phyloP scores from a whole-genome alignment of 2,888 invertebrate species.

The Lypha dubia region DNA sequence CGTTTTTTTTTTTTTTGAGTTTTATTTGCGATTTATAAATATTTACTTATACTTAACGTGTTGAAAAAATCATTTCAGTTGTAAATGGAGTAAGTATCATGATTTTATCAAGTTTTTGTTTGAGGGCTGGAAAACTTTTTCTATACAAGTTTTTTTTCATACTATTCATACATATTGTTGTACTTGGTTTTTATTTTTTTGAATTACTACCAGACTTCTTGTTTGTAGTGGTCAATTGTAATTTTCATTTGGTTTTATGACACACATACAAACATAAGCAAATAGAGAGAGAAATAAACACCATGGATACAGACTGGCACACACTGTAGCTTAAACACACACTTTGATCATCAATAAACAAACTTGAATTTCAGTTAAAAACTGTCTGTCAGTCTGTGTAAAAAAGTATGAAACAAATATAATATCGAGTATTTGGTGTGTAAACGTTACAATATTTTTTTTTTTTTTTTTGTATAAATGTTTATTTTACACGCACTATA shows the following conservation, averaged over 20 bases:
- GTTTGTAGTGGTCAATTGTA: constrained; percentile 67
- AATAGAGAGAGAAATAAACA: neutral
- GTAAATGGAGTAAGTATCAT: constrained; percentile 60
- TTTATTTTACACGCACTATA: constrained; percentile 58
- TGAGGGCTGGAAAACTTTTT: constrained; percentile 32
- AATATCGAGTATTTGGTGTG: constrained; percentile 41
- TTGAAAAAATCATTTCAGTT: constrained; percentile 62
- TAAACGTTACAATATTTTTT: constrained; percentile 32
- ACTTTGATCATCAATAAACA: neutral
- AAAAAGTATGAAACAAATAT: constrained; percentile 7
- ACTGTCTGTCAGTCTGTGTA: neutral
- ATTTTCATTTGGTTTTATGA: constrained; percentile 45
- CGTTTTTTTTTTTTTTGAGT: constrained; percentile 23
- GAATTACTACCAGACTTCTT: constrained; percentile 36
- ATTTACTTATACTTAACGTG: constrained; percentile 58
- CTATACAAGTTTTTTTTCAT: constrained; percentile 14
- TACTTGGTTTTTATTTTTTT: neutral
- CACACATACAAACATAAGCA: neutral
- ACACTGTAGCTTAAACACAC: neutral
- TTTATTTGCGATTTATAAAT: constrained; percentile 50
- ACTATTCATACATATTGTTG: neutral
- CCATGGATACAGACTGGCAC: neutral
- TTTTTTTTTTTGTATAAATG: constrained; percentile 30
- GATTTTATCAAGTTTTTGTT: constrained; percentile 50
- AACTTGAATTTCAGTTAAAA: neutral